phyloP scores from a whole-genome alignment of 1,140 invertebrate species.

The Oedothorax gibbosus region DNA sequence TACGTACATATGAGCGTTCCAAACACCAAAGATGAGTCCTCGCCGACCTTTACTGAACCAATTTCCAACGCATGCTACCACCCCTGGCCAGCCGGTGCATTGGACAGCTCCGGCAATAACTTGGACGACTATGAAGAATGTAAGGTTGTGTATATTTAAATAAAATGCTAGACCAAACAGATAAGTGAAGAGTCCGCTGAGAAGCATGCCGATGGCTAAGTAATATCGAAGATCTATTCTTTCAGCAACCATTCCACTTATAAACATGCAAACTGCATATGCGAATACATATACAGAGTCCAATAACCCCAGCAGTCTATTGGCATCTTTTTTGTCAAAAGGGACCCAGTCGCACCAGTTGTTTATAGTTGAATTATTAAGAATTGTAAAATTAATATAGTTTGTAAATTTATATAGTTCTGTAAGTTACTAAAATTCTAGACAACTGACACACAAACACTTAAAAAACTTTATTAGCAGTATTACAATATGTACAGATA shows the following conservation, averaged over 20 bases:
- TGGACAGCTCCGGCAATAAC: constrained; percentile 86
- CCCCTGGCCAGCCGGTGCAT: constrained; percentile 93
- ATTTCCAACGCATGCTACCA: constrained; percentile 91
- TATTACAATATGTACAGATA: constrained; percentile 58
- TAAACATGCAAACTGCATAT: constrained; percentile 94
- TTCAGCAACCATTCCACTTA: constrained; percentile 90
- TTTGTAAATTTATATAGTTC: constrained; percentile 14
- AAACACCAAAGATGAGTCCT: constrained; percentile 94
- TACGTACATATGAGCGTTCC: constrained; percentile 95
- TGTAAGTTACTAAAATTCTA: too few relatives aligned
- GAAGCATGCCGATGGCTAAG: constrained; percentile 88
- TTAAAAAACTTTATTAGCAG: constrained; percentile 56
- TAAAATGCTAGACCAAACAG: constrained; percentile 89
- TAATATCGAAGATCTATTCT: constrained; percentile 91
- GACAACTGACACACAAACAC: constrained; percentile 36
- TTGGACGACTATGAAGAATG: constrained; percentile 89
- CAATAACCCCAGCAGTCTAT: constrained; percentile 84
- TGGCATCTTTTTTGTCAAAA: constrained; percentile 84
- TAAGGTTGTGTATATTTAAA: constrained; percentile 84
- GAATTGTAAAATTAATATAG: too few relatives aligned
- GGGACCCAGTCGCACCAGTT: constrained; percentile 92
- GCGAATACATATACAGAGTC: constrained; percentile 94
- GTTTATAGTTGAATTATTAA: constrained; percentile 72
- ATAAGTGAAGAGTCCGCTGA: constrained; percentile 88
- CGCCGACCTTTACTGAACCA: constrained; percentile 91